These are phyloP conservation scores for Caenorhabditis sp. DNA, from an alignment of 2,888 invertebrate genomes.

Conservation along the genomic window DNA sequence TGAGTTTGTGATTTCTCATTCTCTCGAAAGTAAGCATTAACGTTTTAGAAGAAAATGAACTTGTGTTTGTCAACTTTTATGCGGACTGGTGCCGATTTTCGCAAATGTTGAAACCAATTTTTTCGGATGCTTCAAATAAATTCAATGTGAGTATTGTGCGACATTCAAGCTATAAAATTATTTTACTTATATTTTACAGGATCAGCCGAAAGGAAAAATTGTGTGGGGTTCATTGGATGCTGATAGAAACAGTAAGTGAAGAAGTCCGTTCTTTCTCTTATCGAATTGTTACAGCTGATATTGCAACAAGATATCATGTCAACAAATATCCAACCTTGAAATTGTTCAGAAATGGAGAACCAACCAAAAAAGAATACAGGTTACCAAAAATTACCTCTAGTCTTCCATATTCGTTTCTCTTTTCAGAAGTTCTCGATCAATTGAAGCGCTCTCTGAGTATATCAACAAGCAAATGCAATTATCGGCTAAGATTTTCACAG, in stretches of 20 bases:
- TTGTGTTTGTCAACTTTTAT: slow-evolving; percentile 98
- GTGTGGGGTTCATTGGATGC: slow-evolving; percentile 96
- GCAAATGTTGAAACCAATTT: slow-evolving; percentile 92
- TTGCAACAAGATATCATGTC: slow-evolving; percentile 91
- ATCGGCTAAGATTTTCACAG: slow-evolving; percentile 81
- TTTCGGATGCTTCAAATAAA: slow-evolving; percentile 91
- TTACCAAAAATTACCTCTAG: slow-evolving; percentile 11
- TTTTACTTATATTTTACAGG: slow-evolving; percentile 62
- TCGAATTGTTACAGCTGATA: slow-evolving; percentile 74
- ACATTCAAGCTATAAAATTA: slow-evolving; percentile 6
- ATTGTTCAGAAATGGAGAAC: slow-evolving; percentile 77
- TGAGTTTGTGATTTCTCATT: slow-evolving; percentile 17
- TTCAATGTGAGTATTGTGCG: slow-evolving; percentile 73
- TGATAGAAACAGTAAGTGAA: slow-evolving; percentile 82
- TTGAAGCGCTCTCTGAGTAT: slow-evolving; percentile 87
- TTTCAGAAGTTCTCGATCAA: slow-evolving; percentile 81
- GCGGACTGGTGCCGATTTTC: slow-evolving; percentile 99
- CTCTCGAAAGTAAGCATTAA: not conserved
- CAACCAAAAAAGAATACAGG: slow-evolving; percentile 74
- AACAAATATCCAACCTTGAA: slow-evolving; percentile 98
- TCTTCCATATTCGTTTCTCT: not conserved
- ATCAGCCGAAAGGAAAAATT: slow-evolving; percentile 79
- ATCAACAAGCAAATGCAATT: slow-evolving; percentile 87
- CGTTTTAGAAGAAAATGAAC: slow-evolving; percentile 78
- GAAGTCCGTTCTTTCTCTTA: not conserved